phyloP scores from a whole-genome alignment of 2,888 invertebrate genomes.

The Nomada ruficornis region DNA sequence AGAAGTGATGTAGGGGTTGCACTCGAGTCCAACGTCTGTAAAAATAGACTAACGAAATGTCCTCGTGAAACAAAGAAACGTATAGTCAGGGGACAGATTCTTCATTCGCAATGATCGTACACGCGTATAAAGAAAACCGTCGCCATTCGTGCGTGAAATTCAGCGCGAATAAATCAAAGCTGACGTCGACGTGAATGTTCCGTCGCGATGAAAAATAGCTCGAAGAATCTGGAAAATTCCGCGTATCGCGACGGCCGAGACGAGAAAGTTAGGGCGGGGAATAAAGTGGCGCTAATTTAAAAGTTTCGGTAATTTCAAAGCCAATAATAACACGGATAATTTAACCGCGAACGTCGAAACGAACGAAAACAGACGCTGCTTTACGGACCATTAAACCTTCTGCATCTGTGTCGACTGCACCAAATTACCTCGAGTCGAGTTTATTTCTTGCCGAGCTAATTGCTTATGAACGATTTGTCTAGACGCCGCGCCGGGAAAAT shows the following conservation, averaged over 20 bases:
- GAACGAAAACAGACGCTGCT: constrained; percentile 44
- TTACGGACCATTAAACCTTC: constrained; percentile 44
- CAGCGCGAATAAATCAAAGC: constrained; percentile 46
- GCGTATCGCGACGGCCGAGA: background rate
- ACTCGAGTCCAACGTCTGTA: background rate
- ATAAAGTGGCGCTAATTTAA: constrained; percentile 48
- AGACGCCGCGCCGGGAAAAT: background rate
- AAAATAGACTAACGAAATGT: constrained; percentile 24
- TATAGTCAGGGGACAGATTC: constrained; percentile 28
- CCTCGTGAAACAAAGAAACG: constrained; percentile 27
- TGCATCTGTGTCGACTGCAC: background rate
- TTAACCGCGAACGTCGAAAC: constrained; percentile 36
- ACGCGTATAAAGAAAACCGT: constrained; percentile 25
- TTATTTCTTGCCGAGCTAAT: constrained; percentile 31
- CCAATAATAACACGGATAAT: constrained; percentile 45
- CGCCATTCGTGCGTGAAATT: constrained; percentile 36
- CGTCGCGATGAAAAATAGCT: background rate
- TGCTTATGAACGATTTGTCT: constrained; percentile 19
- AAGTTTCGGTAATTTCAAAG: constrained; percentile 34
- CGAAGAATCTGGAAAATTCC: background rate
- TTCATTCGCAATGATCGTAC: constrained; percentile 33
- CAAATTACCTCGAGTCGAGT: constrained; percentile 30
- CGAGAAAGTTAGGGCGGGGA: background rate
- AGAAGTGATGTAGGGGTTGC: background rate
- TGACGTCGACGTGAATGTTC: constrained; percentile 49